Conservation (phyloP, 2,888 invertebrate species). For the Pyrrhia umbra region DNA sequence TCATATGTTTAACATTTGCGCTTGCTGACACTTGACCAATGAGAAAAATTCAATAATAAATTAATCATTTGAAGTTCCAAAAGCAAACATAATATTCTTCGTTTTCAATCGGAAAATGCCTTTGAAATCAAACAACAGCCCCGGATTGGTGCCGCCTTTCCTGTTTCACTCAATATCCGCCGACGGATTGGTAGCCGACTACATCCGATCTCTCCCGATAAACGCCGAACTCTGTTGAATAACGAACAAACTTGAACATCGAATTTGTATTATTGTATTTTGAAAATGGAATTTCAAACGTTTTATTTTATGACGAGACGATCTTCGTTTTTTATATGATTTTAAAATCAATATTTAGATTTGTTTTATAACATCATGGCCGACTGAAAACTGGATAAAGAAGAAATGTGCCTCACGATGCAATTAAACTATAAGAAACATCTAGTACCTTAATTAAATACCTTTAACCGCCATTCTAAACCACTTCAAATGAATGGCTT, state of each 20-base stretch:
- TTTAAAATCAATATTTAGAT: slow-evolving; percentile 5
- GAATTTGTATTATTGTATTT: slow-evolving; percentile 42
- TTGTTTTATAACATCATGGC: no score
- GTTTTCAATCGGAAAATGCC: slow-evolving; percentile 11
- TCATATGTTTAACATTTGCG: no score
- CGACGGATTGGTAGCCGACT: slow-evolving; percentile 43
- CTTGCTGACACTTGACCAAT: no score
- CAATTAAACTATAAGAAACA: no score
- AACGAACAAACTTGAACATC: slow-evolving; percentile 30
- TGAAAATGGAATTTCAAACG: slow-evolving; percentile 15
- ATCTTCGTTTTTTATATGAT: slow-evolving; percentile 24
- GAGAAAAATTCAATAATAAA: background rate
- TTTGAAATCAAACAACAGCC: slow-evolving; percentile 26
- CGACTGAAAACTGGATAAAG: no score
- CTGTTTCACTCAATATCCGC: slow-evolving; percentile 53
- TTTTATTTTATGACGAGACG: slow-evolving; percentile 1
- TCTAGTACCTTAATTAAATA: no score
- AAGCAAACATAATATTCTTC: slow-evolving; percentile 9
- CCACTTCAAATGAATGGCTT: no score
- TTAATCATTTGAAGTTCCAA: background rate
- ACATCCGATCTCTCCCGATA: slow-evolving; percentile 53
- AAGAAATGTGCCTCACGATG: no score
- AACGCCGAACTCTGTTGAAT: slow-evolving; percentile 46
- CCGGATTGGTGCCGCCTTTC: slow-evolving; percentile 27
- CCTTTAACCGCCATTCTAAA: no score